These are phyloP conservation scores for Aradophagus sp. DNA, from an alignment of 1,140 invertebrate genomes.

Conservation along the genomic window DNA sequence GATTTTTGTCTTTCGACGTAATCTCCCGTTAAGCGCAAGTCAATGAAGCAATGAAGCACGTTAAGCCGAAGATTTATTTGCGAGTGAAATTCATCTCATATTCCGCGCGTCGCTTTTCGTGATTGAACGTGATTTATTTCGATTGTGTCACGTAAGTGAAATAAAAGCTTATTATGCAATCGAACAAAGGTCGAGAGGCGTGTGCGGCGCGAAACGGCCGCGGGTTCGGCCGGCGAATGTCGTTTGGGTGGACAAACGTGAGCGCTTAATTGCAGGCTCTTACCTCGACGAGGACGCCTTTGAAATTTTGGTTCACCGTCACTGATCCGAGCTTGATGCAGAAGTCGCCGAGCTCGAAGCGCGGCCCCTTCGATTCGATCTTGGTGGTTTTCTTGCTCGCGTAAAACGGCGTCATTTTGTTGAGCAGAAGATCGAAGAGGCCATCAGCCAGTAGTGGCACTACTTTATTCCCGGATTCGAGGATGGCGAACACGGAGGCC, in stretches of 20 bases:
- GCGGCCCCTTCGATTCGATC: slow-evolving; percentile 91
- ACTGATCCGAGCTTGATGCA: slow-evolving; percentile 95
- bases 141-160: background rate
- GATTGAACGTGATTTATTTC: slow-evolving; percentile 7
- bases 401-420: slow-evolving; percentile 91
- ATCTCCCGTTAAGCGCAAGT: slow-evolving; percentile 1
- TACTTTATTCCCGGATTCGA: slow-evolving; percentile 90
- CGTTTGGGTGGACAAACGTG: too few relatives aligned
- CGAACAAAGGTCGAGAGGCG: background rate
- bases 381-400: slow-evolving; percentile 91
- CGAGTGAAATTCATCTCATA: slow-evolving; percentile 1
- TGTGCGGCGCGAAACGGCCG: too few relatives aligned
- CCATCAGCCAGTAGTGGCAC: slow-evolving; percentile 92
- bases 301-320: slow-evolving; percentile 93
- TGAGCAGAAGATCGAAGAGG: slow-evolving; percentile 92
- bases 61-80: slow-evolving; percentile 11
- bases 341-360: slow-evolving; percentile 95
- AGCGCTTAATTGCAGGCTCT: too few relatives aligned
- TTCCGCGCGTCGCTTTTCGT: background rate
- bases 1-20: background rate
- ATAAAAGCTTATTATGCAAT: background rate
- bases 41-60: slow-evolving; percentile 12
- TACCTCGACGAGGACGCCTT: slow-evolving; percentile 95
- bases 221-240: too few relatives aligned
- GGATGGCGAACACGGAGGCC: slow-evolving; percentile 92